Evolutionary conservation across 2,113 vertebrate species (phyloP).

Genomic region (Bos taurus): DNA sequence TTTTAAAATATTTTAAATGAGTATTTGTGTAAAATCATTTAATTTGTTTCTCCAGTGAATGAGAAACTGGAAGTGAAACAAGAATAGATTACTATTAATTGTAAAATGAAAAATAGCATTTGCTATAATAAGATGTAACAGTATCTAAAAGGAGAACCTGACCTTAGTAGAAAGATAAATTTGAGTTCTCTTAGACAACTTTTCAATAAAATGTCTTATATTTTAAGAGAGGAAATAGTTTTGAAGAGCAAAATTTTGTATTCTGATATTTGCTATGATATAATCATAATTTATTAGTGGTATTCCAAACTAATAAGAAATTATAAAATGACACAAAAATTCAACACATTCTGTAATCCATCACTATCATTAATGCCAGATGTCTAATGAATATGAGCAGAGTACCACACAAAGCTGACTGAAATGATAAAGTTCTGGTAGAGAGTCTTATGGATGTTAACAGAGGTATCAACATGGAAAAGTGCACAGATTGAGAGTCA

Average conservation of each 20-base stretch:
- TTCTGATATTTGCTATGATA: neutral
- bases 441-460: neutral
- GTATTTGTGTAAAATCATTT: constrained; percentile 25
- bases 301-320: too few relatives aligned
- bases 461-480: neutral
- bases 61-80: neutral
- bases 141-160: neutral
- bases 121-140: neutral
- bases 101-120: neutral
- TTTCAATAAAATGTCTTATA: neutral
- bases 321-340: too few relatives aligned
- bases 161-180: neutral
- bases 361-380: too few relatives aligned
- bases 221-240: neutral
- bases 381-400: neutral
- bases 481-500: neutral
- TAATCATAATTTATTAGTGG: neutral
- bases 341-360: too few relatives aligned
- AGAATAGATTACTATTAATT: neutral
- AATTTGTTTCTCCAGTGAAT: neutral
- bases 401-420: neutral
- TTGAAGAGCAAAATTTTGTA: neutral
- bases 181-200: neutral
- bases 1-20: neutral
- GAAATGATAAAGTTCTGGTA: neutral